Evolutionary conservation across 2,797 vertebrate species (phyloP).

Genomic region (Pseudotriccus pelzelni): DNA sequence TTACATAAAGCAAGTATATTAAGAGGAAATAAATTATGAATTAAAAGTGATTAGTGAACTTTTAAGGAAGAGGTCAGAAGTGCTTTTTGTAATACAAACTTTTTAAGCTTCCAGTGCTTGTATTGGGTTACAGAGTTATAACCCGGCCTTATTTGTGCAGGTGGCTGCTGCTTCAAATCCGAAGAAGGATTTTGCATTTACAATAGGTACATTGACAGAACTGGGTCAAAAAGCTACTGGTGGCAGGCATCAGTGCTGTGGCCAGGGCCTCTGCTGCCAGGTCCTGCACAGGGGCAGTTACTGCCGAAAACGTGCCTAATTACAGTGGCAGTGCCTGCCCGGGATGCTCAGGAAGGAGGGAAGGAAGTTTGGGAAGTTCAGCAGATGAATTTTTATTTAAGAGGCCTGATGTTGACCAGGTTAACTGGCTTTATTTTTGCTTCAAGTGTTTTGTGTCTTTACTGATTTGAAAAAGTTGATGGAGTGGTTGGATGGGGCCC

Average conservation of each 20-base stretch:
- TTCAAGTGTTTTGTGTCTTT: background rate
- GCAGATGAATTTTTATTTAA: background rate
- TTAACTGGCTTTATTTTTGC: background rate
- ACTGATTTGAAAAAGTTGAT: background rate
- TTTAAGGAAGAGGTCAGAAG: slow-evolving; percentile 75
- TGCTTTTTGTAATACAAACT: slow-evolving; percentile 73
- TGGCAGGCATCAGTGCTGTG: background rate
- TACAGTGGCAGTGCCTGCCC: background rate
- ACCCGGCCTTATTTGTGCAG: slow-evolving; percentile 81
- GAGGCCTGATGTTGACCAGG: background rate
- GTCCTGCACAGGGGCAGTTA: background rate
- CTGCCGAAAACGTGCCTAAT: background rate
- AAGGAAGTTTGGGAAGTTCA: background rate
- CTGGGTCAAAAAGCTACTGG: slow-evolving; percentile 38
- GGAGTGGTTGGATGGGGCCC: background rate
- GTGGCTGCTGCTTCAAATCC: slow-evolving; percentile 75
- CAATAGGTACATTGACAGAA: slow-evolving; percentile 77
- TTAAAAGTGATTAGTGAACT: slow-evolving; percentile 78
- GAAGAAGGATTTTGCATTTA: slow-evolving; percentile 69
- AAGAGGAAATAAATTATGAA: slow-evolving; percentile 75
- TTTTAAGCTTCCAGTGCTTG: slow-evolving; percentile 70
- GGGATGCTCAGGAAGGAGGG: background rate
- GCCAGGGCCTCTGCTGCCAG: background rate
- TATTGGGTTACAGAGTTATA: slow-evolving; percentile 77
- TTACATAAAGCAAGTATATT: slow-evolving; percentile 65